Evolutionary conservation across 1,140 invertebrate species (phyloP).

Genomic region (Lordiphosa mommai): DNA sequence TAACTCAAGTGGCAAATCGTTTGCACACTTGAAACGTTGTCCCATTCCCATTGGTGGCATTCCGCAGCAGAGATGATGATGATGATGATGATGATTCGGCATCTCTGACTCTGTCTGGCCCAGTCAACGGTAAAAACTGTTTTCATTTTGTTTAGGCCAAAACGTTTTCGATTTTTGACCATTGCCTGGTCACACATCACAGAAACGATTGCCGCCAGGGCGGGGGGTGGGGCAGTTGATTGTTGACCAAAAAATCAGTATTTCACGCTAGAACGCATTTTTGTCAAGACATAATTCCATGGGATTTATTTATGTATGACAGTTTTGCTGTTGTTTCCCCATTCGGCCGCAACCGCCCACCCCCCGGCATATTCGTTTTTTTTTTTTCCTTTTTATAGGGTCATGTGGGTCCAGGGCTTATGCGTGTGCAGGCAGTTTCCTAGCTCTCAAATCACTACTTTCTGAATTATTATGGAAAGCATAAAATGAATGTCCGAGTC

Average conservation of each 20-base stretch:
- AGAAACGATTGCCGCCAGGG: constrained; percentile 2
- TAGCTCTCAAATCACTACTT: constrained; percentile 65
- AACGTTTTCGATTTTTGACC: constrained; percentile 73
- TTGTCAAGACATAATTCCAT: constrained; percentile 75
- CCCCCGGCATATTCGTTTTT: constrained; percentile 22
- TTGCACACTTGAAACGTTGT: constrained; percentile 74
- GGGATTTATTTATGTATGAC: constrained; percentile 75
- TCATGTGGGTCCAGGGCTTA: constrained; percentile 36
- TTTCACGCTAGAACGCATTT: constrained; percentile 75
- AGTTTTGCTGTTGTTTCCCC: constrained; percentile 41
- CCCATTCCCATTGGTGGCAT: constrained; percentile 55
- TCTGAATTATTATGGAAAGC: constrained; percentile 75
- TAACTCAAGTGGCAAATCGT: constrained; percentile 79
- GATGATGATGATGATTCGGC: constrained; percentile 25
- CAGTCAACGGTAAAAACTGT: constrained; percentile 57
- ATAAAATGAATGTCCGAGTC: constrained; percentile 71
- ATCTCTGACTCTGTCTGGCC: constrained; percentile 29
- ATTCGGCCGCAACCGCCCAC: constrained; percentile 9
- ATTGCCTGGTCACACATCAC: constrained; percentile 48
- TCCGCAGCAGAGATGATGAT: constrained; percentile 33
- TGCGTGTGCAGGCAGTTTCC: constrained; percentile 68
- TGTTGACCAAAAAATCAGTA: constrained; percentile 68
- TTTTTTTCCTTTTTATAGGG: constrained; percentile 60
- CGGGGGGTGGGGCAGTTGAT: background rate
- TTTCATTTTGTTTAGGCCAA: constrained; percentile 55